Evolutionary conservation across 2,888 invertebrate genomes (phyloP), one percentile per base, ranked within the genome.

Genomic region (Cremastinae sp.): DNA sequence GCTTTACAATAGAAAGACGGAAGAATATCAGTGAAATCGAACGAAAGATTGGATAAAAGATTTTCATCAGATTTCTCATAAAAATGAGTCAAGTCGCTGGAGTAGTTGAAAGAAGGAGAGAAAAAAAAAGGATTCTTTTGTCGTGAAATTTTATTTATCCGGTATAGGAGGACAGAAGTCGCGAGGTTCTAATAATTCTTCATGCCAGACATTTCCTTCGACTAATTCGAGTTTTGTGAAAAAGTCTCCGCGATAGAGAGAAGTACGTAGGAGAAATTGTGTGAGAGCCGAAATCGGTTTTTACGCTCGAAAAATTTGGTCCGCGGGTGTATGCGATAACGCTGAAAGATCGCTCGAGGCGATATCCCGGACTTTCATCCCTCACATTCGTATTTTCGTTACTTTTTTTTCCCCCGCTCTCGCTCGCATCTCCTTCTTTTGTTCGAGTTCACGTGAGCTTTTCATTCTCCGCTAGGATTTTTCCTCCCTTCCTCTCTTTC

Each of bases 281-380:
- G 28, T 58, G 53, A n/a, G 14, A 41, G 53, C 35, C 22, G 59
- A 20, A 53, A 76, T 69, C 45, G 45, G 58, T 69, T 73, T 69
- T 55, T 47, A 74, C 65, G 75, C 65, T 69, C 56, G 45, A 12
- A 59, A 43, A 61, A 51, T 59, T 59, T 75, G 83, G 82, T 82
- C 85, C 80, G 82, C 83, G 82, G 80, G 28, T 28, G 5, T 28
- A 5, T 28, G 28, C 28, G 28, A 28, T 28, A 82, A 75, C 81
- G 81, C 64, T 78, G 78, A 61, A 53, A 77, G 78, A 78, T 28
- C 28, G 82, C 85, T 83, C 75, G 69, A 78, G 81, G 83, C 83
- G 77, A 83, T 81, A 83, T 81, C 81, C 80, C 73, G 68, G 72
- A 79, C 77, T 78, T 75, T 77, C 65, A 66, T 74, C 59, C 64